Evolutionary conservation across 1,140 invertebrate genomes (phyloP), one percentile per base, ranked within the genome.

Genomic region (Brachionus manjavacas): DNA sequence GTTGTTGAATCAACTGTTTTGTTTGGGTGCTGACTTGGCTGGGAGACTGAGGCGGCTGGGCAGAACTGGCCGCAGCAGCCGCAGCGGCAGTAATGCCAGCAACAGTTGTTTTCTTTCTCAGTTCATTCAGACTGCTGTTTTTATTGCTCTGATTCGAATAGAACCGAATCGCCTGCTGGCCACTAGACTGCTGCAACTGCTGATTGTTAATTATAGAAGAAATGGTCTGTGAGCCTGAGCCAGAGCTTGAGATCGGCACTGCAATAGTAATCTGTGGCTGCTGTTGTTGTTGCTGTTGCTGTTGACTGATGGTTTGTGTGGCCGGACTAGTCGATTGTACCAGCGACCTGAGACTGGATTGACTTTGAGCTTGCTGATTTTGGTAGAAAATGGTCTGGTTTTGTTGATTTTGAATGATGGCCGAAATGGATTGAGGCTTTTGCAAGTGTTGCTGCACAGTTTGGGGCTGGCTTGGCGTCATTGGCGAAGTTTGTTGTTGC

Each of bases 131-230:
- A 14, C 41, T 76, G 7, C 16, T 25, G 14, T 76, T 46, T 20
- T 49, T 46, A 4, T 12, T 49, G 25, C 8, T 49, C 11, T 76
- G 39, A 76, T 76, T 76, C 6, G 72, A 11, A 49, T 76, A 76
- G 4, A 76, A 76, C 16, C 72, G 7, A 25, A 76, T 76, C 9
- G 72, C 23, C 41, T 76, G 72, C 41, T 76, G 72, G 14, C 31
- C 16, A 16, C 25, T 68, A 6, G 31, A 20, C 64, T 72, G 68
- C 0, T 72, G 28, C n/a, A 49, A 49, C 25, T 76, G 72, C 49
- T 76, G 72, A 68, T 81, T 81, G 31, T 64, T 81, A 14, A 81
- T 81, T 41, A 81, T 81, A 12, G 79, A 81, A 35, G 79, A 81
- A 23, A 81, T 81, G 4, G 79, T 81, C 31, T 81, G 79, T 9